These are phyloP conservation scores for Stegodyphus dumicola DNA, from an alignment of 1,140 invertebrate species.

Conservation along the genomic window DNA sequence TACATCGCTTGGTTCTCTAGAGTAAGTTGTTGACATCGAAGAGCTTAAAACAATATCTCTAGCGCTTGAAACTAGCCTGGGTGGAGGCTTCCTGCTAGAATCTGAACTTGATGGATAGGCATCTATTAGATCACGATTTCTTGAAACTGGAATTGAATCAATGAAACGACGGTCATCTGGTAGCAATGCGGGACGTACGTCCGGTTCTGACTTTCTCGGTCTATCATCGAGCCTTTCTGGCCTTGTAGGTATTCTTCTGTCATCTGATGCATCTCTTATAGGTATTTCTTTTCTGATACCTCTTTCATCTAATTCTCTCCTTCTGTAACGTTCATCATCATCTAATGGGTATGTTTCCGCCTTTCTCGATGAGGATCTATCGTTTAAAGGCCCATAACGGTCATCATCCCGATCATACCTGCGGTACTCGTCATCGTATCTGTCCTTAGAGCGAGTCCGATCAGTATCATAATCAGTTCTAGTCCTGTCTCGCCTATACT, in stretches of 20 bases:
- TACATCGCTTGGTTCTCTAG: background rate
- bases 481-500: background rate
- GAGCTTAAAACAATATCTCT: background rate
- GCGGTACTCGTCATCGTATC: background rate
- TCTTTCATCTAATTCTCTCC: background rate
- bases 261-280: background rate
- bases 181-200: too few relatives aligned
- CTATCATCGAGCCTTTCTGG: background rate
- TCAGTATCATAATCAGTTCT: constrained; percentile 4
- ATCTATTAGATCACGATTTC: too few relatives aligned
- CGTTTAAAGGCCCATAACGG: background rate
- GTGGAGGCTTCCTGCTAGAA: background rate
- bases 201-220: background rate
- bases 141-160: too few relatives aligned
- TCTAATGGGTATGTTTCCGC: background rate
- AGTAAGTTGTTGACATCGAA: background rate
- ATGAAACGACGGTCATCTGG: too few relatives aligned
- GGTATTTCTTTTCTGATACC: background rate
- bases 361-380: background rate
- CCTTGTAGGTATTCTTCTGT: background rate
- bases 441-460: background rate
- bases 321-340: background rate
- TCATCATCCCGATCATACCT: constrained; percentile 9
- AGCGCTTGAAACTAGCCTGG: background rate
- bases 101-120: too few relatives aligned